Evolutionary conservation across 2,888 invertebrate genomes (phyloP).

Genomic region (Nomada hirtipes): DNA sequence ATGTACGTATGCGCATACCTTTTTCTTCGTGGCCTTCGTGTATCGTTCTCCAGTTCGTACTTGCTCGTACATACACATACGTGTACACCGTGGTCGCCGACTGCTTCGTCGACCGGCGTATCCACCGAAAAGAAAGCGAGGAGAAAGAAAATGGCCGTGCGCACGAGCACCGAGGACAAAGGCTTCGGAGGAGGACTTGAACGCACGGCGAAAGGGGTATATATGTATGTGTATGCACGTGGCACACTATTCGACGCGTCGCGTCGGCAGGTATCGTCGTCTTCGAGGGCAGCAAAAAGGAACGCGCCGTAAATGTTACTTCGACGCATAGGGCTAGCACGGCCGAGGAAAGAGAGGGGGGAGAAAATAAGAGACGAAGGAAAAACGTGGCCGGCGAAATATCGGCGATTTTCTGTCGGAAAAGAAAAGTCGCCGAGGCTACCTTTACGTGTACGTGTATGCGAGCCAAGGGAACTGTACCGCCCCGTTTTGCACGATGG

Average conservation of each 20-base stretch:
- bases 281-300: conserved; percentile 48
- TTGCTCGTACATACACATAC: no score
- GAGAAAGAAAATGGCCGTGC: conserved; percentile 59
- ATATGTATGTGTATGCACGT: no score
- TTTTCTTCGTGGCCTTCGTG: conserved; percentile 25
- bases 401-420: conserved; percentile 49
- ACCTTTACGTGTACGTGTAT: background rate
- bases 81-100: conserved; percentile 27
- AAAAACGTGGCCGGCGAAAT: conserved; percentile 49
- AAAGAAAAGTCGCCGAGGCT: conserved; percentile 23
- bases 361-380: no score
- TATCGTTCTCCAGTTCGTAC: conserved; percentile 38
- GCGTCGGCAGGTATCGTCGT: conserved; percentile 27
- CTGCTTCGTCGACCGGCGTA: conserved; percentile 41
- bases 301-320: conserved; percentile 61
- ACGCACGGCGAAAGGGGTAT: conserved; percentile 29
- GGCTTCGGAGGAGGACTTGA: conserved; percentile 43
- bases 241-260: background rate
- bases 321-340: conserved; percentile 41
- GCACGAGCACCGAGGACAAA: conserved; percentile 56
- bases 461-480: no score
- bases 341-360: background rate
- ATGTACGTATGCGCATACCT: background rate
- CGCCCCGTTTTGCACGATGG: background rate
- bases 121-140: conserved; percentile 57